phyloP scores from a whole-genome alignment of 2,888 invertebrate species.

The Camponotus fellah region DNA sequence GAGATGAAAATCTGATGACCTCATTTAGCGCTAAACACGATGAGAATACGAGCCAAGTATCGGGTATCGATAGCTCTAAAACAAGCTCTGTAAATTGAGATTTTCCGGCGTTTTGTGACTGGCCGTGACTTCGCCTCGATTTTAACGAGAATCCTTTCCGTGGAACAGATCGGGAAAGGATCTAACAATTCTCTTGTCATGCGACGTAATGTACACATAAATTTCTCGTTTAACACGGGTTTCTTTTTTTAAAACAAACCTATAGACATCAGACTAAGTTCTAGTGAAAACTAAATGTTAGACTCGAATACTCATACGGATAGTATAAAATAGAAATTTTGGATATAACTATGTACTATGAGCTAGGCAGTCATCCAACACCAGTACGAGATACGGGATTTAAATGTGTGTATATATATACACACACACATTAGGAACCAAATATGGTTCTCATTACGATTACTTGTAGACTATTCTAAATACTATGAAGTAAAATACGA shows the following conservation, averaged over 20 bases:
- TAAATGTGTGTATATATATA: slow-evolving; percentile 64
- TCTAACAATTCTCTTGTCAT: slow-evolving; percentile 49
- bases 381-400: slow-evolving; percentile 80
- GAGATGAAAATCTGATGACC: slow-evolving; percentile 22
- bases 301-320: slow-evolving; percentile 73
- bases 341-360: slow-evolving; percentile 82
- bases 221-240: slow-evolving; percentile 40
- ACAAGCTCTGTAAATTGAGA: slow-evolving; percentile 22
- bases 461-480: slow-evolving; percentile 79
- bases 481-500: slow-evolving; percentile 69
- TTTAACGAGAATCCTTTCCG: slow-evolving; percentile 49
- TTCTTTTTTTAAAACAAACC: slow-evolving; percentile 52
- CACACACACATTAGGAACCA: slow-evolving; percentile 68
- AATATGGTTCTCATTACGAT: slow-evolving; percentile 72
- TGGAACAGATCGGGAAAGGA: slow-evolving; percentile 44
- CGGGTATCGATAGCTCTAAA: slow-evolving; percentile 42
- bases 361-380: slow-evolving; percentile 85
- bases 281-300: slow-evolving; percentile 82
- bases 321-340: slow-evolving; percentile 74
- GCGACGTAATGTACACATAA: slow-evolving; percentile 61
- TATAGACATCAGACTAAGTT: slow-evolving; percentile 74
- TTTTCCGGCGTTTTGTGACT: slow-evolving; percentile 29
- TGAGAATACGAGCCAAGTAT: slow-evolving; percentile 39
- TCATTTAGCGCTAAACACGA: slow-evolving; percentile 37
- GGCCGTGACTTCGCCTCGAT: slow-evolving; percentile 44